Conservation (phyloP, 2,797 vertebrate species). For the Apogon hyalosoma region DNA sequence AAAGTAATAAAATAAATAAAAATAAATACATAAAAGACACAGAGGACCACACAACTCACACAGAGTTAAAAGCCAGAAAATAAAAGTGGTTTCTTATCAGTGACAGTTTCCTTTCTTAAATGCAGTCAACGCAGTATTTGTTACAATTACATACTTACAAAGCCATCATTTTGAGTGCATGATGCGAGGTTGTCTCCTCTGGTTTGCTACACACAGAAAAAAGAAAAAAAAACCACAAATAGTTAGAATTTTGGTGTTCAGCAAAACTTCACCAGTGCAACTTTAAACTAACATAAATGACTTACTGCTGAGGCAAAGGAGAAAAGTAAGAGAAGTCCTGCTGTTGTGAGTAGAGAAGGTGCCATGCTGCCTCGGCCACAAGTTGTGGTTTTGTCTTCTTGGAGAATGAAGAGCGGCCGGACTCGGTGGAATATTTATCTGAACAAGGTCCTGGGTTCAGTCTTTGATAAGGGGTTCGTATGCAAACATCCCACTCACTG, state of each 20-base stretch:
- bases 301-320: conserved; percentile 78
- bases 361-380: conserved; percentile 71
- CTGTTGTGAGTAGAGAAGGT: conserved; percentile 52
- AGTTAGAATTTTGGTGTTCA: neutral
- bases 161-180: conserved; percentile 71
- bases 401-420: conserved; percentile 61
- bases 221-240: neutral
- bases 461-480: conserved; percentile 68
- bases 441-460: conserved; percentile 73
- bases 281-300: neutral
- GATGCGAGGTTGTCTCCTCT: conserved; percentile 71
- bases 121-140: neutral
- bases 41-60: too few relatives aligned
- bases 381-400: conserved; percentile 29
- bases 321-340: conserved; percentile 72
- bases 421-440: conserved; percentile 80
- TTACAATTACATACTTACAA: conserved; percentile 71
- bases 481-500: conserved; percentile 76
- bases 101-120: neutral
- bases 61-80: too few relatives aligned
- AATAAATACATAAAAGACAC: too few relatives aligned
- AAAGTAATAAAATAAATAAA: too few relatives aligned
- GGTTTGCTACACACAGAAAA: conserved; percentile 67
- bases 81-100: too few relatives aligned
- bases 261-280: neutral